phyloP scores from a whole-genome alignment of 2,113 vertebrate species.

The Hemiprocne comata region DNA sequence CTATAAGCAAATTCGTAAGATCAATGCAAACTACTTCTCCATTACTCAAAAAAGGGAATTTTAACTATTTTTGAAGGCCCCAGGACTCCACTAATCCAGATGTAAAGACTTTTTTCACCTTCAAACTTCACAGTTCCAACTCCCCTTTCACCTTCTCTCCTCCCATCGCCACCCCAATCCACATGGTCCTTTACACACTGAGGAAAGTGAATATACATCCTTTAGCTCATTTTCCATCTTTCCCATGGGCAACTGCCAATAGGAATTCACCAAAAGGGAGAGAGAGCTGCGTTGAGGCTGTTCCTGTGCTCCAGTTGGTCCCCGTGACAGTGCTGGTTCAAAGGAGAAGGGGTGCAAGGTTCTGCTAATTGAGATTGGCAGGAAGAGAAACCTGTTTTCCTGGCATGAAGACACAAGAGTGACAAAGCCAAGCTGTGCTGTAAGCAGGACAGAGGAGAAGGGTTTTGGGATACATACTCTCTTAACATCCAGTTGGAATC shows the following conservation, averaged over 20 bases:
- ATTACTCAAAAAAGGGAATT: slow-evolving; percentile 68
- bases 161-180: neutral
- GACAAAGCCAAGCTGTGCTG: neutral
- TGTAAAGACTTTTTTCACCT: slow-evolving; percentile 52
- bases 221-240: neutral
- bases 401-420: neutral
- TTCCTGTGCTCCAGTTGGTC: neutral
- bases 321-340: neutral
- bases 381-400: neutral
- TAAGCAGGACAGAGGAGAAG: neutral
- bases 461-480: neutral
- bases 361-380: neutral
- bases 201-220: neutral
- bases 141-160: slow-evolving; percentile 28
- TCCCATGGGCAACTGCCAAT: neutral
- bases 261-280: neutral
- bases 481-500: neutral
- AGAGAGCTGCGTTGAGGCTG: neutral
- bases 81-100: slow-evolving; percentile 47
- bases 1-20: slow-evolving; percentile 66
- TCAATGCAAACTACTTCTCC: slow-evolving; percentile 66
- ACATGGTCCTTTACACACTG: neutral
- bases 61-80: slow-evolving; percentile 64
- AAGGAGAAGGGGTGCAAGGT: neutral
- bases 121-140: slow-evolving; percentile 34